Conservation (phyloP, 2,113 vertebrate genomes). For the Nothobranchius kuhntae region DNA sequence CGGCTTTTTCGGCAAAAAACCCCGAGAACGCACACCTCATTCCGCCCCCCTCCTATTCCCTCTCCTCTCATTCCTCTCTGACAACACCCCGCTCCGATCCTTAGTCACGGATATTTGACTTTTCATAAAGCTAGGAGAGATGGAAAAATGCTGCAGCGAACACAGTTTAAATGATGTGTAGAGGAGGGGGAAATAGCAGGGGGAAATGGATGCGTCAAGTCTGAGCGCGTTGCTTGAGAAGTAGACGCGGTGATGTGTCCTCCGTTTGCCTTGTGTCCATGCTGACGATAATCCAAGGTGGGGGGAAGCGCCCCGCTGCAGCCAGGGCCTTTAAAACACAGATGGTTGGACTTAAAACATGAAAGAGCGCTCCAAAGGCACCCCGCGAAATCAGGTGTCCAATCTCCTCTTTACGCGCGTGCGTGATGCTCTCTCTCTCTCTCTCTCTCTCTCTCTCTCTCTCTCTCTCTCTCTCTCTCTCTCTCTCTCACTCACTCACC, state of each 20-base stretch:
- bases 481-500: constrained; percentile 10
- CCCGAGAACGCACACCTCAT: constrained; percentile 66
- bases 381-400: constrained; percentile 63
- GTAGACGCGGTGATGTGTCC: constrained; percentile 66
- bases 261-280: constrained; percentile 55
- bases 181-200: neutral
- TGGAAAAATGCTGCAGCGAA: constrained; percentile 30
- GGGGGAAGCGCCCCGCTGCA: constrained; percentile 23
- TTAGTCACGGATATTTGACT: constrained; percentile 62
- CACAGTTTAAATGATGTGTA: neutral
- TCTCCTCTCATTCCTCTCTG: constrained; percentile 68
- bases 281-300: constrained; percentile 60
- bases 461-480: too few relatives aligned
- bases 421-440: constrained; percentile 50
- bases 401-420: constrained; percentile 55
- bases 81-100: constrained; percentile 69
- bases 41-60: constrained; percentile 53
- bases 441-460: constrained; percentile 14
- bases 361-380: constrained; percentile 48
- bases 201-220: constrained; percentile 60
- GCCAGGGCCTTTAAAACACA: constrained; percentile 21
- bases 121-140: constrained; percentile 28
- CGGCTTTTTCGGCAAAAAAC: constrained; percentile 67
- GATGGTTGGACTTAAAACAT: constrained; percentile 35
- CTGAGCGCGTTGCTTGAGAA: constrained; percentile 55